Evolutionary conservation across 2,888 invertebrate genomes (phyloP).

Genomic region (Euplexia lucipara): DNA sequence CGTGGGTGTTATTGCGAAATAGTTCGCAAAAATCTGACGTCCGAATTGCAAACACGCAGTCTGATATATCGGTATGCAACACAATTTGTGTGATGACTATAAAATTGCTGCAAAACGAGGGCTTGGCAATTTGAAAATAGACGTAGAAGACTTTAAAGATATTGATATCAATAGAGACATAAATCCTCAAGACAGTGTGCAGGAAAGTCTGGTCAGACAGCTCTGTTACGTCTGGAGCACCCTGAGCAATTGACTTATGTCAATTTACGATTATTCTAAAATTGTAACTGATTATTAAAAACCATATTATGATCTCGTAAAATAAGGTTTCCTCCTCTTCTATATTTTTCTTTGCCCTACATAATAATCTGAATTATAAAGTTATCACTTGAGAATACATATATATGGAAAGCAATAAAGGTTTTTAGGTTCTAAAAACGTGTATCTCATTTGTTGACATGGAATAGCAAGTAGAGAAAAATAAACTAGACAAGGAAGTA

Average conservation of each 20-base stretch:
- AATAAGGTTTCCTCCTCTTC: no score
- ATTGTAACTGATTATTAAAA: no score
- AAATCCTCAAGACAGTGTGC: no score
- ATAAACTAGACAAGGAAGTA: background rate
- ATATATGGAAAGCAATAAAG: background rate
- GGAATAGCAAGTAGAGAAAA: background rate
- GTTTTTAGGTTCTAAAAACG: background rate
- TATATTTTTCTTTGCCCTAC: no score
- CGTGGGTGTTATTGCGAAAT: constrained; percentile 38
- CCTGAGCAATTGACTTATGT: no score
- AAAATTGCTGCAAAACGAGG: constrained; percentile 26
- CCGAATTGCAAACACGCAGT: constrained; percentile 39
- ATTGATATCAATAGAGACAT: background rate
- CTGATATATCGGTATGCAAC: constrained; percentile 48
- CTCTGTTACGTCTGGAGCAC: no score
- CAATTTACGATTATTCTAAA: no score
- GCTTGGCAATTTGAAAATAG: constrained; percentile 17
- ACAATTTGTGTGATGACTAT: constrained; percentile 51
- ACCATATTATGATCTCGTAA: no score
- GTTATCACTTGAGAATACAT: background rate
- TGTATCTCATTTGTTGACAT: background rate
- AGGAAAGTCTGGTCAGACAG: no score
- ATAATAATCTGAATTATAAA: no score
- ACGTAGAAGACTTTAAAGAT: background rate
- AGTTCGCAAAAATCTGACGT: constrained; percentile 51